A percentile compares a stretch with the other conserved stretches of the same genome.
These are phyloP conservation scores for Pachymerium ferrugineum DNA, from an alignment of 2,888 invertebrate genomes.

Conservation along the genomic window DNA sequence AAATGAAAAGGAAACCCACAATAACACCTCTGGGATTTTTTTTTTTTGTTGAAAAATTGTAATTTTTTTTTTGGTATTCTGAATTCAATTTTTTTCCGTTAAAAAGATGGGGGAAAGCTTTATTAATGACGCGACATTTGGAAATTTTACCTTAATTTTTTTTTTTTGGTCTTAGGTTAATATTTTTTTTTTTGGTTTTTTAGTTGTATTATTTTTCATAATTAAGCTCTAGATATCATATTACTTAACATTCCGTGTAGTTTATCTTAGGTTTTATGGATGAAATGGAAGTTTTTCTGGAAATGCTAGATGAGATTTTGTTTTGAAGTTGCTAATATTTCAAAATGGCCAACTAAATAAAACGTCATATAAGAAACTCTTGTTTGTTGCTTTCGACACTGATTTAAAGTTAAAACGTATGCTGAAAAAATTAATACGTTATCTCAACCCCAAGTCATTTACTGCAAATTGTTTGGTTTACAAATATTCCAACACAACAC, in stretches of 20 bases:
- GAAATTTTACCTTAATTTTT: no score
- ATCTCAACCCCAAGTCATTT: no score
- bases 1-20: neutral
- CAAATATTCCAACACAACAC: no score
- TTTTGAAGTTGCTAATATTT: neutral
- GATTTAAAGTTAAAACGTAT: no score
- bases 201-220: neutral
- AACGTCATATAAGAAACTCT: no score
- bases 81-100: no score
- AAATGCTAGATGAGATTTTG: neutral
- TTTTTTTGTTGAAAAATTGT: neutral
- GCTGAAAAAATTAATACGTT: no score
- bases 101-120: no score
- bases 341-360: conserved; percentile 14
- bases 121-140: no score
- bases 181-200: neutral
- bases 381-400: no score
- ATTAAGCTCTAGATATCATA: neutral
- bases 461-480: no score
- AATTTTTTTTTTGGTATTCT: neutral
- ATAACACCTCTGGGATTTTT: no score
- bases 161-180: neutral
- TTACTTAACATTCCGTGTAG: neutral
- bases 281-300: conserved; percentile 4
- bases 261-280: neutral